Evolutionary conservation across 2,797 vertebrate species (phyloP).

Genomic region (Falco cherrug): DNA sequence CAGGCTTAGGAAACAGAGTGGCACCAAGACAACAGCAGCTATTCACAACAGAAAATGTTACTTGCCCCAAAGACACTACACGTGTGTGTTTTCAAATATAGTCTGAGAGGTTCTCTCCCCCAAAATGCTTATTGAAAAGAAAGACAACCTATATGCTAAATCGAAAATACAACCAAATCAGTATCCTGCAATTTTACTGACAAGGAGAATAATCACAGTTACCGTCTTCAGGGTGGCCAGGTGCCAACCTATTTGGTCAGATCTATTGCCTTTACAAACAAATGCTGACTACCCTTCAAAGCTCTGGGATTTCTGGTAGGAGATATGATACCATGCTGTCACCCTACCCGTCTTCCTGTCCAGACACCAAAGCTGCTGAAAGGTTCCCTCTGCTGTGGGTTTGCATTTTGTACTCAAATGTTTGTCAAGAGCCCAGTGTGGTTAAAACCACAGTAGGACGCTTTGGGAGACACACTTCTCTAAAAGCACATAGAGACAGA

Average conservation of each 20-base stretch:
- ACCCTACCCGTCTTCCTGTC: neutral
- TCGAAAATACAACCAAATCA: neutral
- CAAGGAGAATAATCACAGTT: neutral
- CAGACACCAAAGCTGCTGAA: constrained; percentile 9
- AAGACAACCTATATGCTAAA: neutral
- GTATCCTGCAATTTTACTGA: neutral
- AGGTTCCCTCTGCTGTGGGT: constrained; percentile 15
- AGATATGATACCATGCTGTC: neutral
- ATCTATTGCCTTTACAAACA: neutral
- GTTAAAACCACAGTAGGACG: constrained; percentile 9
- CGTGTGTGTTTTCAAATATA: neutral
- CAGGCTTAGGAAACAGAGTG: neutral
- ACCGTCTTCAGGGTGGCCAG: neutral
- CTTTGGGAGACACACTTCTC: neutral
- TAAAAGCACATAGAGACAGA: neutral
- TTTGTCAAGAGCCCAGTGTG: neutral
- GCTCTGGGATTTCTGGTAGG: neutral
- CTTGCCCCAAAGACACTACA: neutral
- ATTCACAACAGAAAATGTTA: neutral
- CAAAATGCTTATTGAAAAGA: neutral
- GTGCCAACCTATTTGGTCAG: neutral
- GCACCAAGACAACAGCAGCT: neutral
- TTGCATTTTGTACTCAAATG: neutral
- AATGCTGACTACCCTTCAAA: neutral
- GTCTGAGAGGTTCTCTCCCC: neutral